These are phyloP conservation scores for Prorops nasuta DNA, from an alignment of 1,140 invertebrate genomes.

Conservation along the genomic window DNA sequence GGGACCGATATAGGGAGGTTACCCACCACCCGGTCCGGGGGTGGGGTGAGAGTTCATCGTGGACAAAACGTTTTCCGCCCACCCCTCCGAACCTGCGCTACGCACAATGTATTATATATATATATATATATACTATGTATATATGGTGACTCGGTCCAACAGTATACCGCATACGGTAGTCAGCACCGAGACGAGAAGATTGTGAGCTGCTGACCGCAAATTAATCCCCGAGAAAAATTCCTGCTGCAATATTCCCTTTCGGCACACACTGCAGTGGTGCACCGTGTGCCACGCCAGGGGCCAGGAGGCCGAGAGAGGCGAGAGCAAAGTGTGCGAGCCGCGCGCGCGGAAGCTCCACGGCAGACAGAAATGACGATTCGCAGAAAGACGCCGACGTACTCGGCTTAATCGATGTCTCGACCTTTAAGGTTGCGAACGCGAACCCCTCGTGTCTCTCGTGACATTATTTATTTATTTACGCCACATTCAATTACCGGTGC, in stretches of 20 bases:
- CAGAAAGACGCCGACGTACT: constrained; percentile 30
- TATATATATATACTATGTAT: no score
- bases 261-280: constrained; percentile 11
- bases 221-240: constrained; percentile 41
- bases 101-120: no score
- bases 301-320: neutral
- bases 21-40: no score
- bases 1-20: no score
- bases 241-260: constrained; percentile 30
- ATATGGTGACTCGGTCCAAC: no score
- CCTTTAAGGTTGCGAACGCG: constrained; percentile 36
- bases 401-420: constrained; percentile 45
- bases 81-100: no score
- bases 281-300: no score
- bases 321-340: neutral
- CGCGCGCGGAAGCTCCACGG: no score
- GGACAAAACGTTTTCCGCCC: no score
- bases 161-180: constrained; percentile 21
- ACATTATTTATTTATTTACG: constrained; percentile 55
- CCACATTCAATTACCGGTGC: constrained; percentile 48
- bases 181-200: no score
- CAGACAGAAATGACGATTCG: constrained; percentile 1
- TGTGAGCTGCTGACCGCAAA: constrained; percentile 48
- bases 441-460: constrained; percentile 25
- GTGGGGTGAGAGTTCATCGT: no score